Percentiles rank a stretch among this genome's conserved stretches.
These are phyloP conservation scores for Panurus biarmicus DNA, from an alignment of 2,113 vertebrate species.

Conservation along the genomic window DNA sequence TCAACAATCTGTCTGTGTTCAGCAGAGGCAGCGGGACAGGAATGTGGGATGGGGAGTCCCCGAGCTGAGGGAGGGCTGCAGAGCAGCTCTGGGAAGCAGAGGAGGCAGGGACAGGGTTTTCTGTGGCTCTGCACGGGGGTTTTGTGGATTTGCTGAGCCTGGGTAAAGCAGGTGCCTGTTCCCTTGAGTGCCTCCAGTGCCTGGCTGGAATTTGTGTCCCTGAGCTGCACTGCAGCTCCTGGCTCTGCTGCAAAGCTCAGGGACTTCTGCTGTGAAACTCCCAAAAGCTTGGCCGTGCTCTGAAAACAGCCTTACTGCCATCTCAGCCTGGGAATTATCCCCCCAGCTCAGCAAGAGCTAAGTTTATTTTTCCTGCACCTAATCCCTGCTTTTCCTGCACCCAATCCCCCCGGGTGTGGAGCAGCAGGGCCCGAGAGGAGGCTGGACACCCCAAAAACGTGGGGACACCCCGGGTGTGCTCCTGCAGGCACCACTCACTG, in stretches of 20 bases:
- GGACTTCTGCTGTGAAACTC: not conserved
- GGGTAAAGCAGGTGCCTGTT: fast-evolving
- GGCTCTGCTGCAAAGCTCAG: not conserved
- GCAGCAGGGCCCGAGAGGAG: not conserved
- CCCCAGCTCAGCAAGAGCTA: not conserved
- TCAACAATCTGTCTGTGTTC: not conserved
- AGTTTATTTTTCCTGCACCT: not conserved
- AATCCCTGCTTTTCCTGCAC: not conserved
- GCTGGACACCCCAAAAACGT: not conserved
- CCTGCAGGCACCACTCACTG: not conserved
- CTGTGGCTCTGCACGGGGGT: fast-evolving
- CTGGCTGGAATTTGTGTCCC: fast-evolving
- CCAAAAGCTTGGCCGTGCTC: not conserved
- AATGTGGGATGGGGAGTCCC: not conserved
- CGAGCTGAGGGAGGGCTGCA: not conserved
- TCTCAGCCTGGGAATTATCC: not conserved
- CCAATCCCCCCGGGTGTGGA: not conserved
- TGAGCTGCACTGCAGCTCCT: fast-evolving
- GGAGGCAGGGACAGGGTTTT: not conserved
- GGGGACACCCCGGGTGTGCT: fast-evolving
- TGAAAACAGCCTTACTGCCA: fast-evolving
- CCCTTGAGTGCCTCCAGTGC: not conserved
- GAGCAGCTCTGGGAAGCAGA: not conserved
- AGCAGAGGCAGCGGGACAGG: not conserved
- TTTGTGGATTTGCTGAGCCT: not conserved